Evolutionary conservation across 2,888 invertebrate species (phyloP), one percentile per base, ranked within the genome.

Genomic region (Hypsopygia costalis): DNA sequence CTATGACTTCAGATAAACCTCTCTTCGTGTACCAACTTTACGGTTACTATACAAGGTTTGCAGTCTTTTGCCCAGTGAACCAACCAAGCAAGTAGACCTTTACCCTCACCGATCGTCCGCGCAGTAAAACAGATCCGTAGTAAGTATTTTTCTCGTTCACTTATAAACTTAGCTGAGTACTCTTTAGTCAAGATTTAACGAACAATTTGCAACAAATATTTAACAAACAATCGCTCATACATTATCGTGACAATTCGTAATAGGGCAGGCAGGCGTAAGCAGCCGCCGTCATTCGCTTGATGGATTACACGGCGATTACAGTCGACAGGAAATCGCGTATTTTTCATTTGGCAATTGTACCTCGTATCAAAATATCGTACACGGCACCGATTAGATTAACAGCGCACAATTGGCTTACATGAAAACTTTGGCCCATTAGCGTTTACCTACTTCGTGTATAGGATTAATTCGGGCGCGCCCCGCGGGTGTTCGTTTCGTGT

Each of bases 341-440:
- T 83, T 86, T 86, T 85, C 81, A 83, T 86, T 83, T 76, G 81
- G 78, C 85, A 83, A 83, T 82, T 77, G 83, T 78, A 74, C 70
- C 43, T 69, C 71, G 69, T 80, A 81, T 81, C 74, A 78, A 77
- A 82, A 81, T 76, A 81, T 74, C 72, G 78, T 75, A 86, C 83
- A 85, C 71, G 72, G 67, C 71, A 69, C 68, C 81, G 86, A 86
- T 87, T 80, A 86, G 86, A 86, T 85, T 85, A 83, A 69, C 70
- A 61, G 65, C 69, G 73, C 66, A 81, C 79, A 81, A 85, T 81
- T 81, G 81, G 82, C 74, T 85, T 83, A 81, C 82, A 81, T 81
- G 72, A 60, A 78, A 85, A 83, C 71, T 78, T 16, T 71, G 63
- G 52, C 58, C 69, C 68, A 78, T 81, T 81, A 79, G 66, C 58